phyloP scores from a whole-genome alignment of 2,888 invertebrate genomes.

The Aphodius granarius region DNA sequence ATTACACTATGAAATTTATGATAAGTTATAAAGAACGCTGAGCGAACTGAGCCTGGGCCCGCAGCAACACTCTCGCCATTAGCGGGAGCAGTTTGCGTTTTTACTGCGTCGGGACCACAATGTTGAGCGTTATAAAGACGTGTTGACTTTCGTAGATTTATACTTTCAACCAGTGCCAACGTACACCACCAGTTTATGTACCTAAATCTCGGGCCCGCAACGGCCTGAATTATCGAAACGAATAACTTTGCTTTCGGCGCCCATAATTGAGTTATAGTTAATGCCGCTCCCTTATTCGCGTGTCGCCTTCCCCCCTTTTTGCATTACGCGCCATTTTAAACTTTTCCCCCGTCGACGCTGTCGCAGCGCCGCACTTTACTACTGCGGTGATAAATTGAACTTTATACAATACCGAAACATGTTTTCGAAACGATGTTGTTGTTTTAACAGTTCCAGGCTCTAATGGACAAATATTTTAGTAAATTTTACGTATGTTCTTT shows the following conservation, averaged over 20 bases:
- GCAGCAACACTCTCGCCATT: slow-evolving; percentile 49
- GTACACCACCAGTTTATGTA: neutral
- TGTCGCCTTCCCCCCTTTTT: neutral
- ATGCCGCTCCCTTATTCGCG: slow-evolving; percentile 1
- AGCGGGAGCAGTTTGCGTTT: slow-evolving; percentile 49
- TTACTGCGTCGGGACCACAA: slow-evolving; percentile 45
- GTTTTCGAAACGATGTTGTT: neutral
- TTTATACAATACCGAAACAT: neutral
- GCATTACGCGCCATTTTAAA: neutral
- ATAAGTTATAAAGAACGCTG: slow-evolving; percentile 50
- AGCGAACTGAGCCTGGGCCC: slow-evolving; percentile 28
- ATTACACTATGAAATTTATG: slow-evolving; percentile 52
- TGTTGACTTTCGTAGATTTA: slow-evolving; percentile 47
- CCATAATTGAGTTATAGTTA: slow-evolving; percentile 13
- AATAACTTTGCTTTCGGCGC: slow-evolving; percentile 11
- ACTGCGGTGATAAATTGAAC: neutral
- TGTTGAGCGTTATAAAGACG: slow-evolving; percentile 44
- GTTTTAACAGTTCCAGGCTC: too few relatives aligned
- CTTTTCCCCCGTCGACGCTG: neutral
- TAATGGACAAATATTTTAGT: too few relatives aligned
- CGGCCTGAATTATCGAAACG: slow-evolving; percentile 12
- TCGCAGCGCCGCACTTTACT: neutral
- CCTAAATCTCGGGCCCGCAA: neutral
- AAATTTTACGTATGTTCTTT: too few relatives aligned
- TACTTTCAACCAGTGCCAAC: slow-evolving; percentile 20